Base-by-base conservation (phyloP, 2,797 vertebrate genomes). In the Brachyalestes nurse region DNA sequence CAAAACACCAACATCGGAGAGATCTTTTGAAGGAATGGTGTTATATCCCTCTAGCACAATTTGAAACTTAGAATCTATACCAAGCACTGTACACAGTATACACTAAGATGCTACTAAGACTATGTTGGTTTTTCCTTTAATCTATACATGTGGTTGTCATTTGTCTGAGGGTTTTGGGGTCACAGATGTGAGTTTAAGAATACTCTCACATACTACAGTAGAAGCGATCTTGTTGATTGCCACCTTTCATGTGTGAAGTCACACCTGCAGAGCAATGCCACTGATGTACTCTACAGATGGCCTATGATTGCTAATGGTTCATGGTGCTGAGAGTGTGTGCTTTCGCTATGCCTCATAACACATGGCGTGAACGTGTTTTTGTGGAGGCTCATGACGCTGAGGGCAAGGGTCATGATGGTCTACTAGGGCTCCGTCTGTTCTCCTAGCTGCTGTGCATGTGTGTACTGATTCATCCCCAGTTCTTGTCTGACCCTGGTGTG, bases 281-380 rank as follows among this genome's bases (percentile, higher is more conserved):
- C 58, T 61, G 58, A 61, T 28, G 23, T 61, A 28, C 58, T 28
- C 10, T 61, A 61, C 23, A 61, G 58, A 61, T 60, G 57, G 57
- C 8, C 6, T 60, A 19, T 8, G 21, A 28, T 61, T 28, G 58
- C 58, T 1, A 6, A 5, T 28, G 58, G 58, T 61, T 61, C 21
- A 61, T 61, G 58, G 21, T 58, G 57, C 21, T 5, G 57, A 21
- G 57, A 21, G n/a, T 58, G 57, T 58, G 57, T 21, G 7, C 0
- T 4, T 53, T 28, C 12, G n/a, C 13, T 62, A 62, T 28, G 60
- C 25, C 25, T 62, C 60, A 34, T 60, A 60, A 34, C 7, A 19
- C 34, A 40, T 65, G 14, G 6, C 19, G 49, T 72, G 69, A 34
- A 6, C 51, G 21, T 55, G 28, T 62, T 12, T 40, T 2, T 80